Evolutionary conservation across 2,888 invertebrate species (phyloP).

Genomic region (Cinara cedri): DNA sequence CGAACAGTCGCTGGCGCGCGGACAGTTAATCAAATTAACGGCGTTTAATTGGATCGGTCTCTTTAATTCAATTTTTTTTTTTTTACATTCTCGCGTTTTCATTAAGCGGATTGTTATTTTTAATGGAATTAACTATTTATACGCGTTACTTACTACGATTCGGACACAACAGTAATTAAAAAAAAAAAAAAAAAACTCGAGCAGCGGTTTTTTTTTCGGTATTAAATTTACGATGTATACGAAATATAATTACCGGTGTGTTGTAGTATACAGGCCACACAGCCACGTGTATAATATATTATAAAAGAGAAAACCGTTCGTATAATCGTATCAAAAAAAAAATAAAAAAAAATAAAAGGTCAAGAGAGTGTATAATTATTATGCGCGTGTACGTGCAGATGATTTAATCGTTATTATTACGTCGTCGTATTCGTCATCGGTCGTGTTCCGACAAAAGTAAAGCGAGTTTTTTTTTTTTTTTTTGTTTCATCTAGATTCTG

Average conservation of each 20-base stretch:
- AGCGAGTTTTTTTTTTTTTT: no score
- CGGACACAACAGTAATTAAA: no score
- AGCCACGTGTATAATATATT: neutral
- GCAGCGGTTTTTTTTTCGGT: neutral
- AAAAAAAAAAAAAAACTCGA: no score
- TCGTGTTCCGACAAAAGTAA: neutral
- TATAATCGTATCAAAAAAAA: neutral
- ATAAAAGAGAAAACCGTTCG: neutral
- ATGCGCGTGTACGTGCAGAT: no score
- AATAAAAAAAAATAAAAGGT: no score
- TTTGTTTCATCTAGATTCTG: neutral
- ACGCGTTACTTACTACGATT: no score
- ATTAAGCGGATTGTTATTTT: conserved; percentile 48
- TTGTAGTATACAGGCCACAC: no score
- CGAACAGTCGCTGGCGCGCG: neutral
- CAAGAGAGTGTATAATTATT: no score
- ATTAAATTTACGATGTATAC: conserved; percentile 43
- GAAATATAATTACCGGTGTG: conserved; percentile 1
- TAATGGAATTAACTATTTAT: conserved; percentile 31
- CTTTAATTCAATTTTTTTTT: neutral
- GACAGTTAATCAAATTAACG: conserved; percentile 44
- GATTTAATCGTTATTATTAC: neutral
- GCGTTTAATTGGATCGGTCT: conserved; percentile 41
- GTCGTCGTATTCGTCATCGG: neutral
- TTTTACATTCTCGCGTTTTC: conserved; percentile 1